Conservation (phyloP, 2,888 invertebrate species). For the Tetanocera ferruginea region DNA sequence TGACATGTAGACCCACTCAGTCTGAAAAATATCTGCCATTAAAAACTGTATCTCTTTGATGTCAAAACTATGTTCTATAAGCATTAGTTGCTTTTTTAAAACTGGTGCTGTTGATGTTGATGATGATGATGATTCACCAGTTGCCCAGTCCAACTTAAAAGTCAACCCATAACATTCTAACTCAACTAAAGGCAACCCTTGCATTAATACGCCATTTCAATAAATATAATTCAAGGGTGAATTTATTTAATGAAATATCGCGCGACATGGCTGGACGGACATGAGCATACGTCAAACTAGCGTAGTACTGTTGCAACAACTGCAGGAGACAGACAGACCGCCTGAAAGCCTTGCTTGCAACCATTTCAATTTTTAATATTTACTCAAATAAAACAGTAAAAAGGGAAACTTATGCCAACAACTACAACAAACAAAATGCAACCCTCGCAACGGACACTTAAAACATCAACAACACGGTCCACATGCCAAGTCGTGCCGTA, state of each 20-base stretch:
- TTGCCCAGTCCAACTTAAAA: not conserved
- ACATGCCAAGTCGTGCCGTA: not conserved
- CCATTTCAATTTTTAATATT: not conserved
- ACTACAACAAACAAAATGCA: not conserved
- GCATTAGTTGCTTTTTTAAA: not conserved
- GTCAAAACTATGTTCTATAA: not conserved
- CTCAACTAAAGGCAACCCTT: not conserved
- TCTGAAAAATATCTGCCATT: too few relatives aligned
- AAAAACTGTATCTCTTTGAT: too few relatives aligned
- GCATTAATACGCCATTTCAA: not conserved
- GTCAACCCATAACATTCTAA: not conserved
- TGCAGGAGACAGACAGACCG: not conserved
- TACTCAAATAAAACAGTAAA: not conserved
- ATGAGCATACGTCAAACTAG: not conserved
- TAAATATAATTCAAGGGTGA: conserved; percentile 7
- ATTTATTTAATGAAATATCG: conserved; percentile 1
- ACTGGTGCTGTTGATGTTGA: not conserved
- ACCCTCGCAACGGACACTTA: not conserved
- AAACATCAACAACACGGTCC: not conserved
- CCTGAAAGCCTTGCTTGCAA: not conserved
- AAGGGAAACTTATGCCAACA: not conserved
- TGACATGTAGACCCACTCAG: too few relatives aligned
- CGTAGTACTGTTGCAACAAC: not conserved
- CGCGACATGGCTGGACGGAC: not conserved
- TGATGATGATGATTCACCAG: conserved; percentile 24